Evolutionary conservation across 2,797 vertebrate species (phyloP).

Genomic region (Takifugu rubripes): DNA sequence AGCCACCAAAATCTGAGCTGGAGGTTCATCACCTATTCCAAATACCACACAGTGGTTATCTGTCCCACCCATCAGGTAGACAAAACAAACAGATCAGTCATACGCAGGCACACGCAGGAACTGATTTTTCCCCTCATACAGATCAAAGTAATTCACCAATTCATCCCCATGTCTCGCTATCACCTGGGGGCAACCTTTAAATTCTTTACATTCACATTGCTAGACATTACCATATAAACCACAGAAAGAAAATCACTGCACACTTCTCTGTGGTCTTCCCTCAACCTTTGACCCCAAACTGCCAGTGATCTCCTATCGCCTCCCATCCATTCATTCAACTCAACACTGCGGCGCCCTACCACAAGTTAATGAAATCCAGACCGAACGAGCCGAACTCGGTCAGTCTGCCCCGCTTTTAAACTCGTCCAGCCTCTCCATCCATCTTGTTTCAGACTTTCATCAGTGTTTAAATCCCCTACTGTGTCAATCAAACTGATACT

Average conservation of each 20-base stretch:
- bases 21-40: constrained; percentile 32
- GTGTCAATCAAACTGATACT: constrained; percentile 39
- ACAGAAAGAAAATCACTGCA: constrained; percentile 23
- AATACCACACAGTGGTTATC: constrained; percentile 19
- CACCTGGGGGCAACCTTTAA: not conserved
- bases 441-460: constrained; percentile 62
- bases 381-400: constrained; percentile 27
- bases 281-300: constrained; percentile 59
- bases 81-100: constrained; percentile 1
- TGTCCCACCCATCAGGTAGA: constrained; percentile 2
- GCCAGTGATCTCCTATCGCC: constrained; percentile 36
- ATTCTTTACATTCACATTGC: not conserved
- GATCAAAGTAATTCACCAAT: too few species aligned
- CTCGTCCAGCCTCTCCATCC: constrained; percentile 53
- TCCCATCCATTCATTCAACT: constrained; percentile 48
- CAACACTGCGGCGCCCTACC: constrained; percentile 40
- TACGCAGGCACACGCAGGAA: not conserved
- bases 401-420: constrained; percentile 48
- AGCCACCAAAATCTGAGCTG: constrained; percentile 35
- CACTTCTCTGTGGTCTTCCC: constrained; percentile 26
- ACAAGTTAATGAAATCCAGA: constrained; percentile 66
- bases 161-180: not conserved
- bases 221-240: not conserved
- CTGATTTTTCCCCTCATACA: not conserved
- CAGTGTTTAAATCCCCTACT: constrained; percentile 41